Conservation (phyloP, 2,113 vertebrate genomes). For the Myiozetetes cayanensis region DNA sequence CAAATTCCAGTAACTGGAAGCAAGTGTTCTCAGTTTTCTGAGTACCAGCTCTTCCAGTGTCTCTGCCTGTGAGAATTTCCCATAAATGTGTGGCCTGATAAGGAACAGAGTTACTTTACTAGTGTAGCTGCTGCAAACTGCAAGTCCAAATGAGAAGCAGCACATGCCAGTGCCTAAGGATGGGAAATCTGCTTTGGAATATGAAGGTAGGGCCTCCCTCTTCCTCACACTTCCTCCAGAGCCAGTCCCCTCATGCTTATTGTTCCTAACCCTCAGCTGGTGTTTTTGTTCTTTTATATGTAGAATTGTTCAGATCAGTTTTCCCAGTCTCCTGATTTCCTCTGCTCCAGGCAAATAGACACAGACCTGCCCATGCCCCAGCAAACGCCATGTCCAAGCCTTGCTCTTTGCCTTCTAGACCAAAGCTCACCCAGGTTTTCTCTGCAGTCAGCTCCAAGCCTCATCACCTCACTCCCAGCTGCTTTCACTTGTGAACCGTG, state of each 20-base stretch:
- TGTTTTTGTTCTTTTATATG: not conserved
- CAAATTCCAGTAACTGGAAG: not conserved
- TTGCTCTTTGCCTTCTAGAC: not conserved
- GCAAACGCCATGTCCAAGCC: not conserved
- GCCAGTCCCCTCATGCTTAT: not conserved
- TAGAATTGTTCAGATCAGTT: not conserved
- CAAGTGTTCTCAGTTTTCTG: not conserved
- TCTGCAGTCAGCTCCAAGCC: no score
- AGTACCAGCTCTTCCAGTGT: not conserved
- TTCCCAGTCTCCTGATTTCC: not conserved
- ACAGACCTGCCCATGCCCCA: not conserved
- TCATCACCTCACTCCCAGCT: not conserved
- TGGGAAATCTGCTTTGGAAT: not conserved
- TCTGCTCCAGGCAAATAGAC: not conserved
- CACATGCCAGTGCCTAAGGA: accelerated
- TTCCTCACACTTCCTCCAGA: not conserved
- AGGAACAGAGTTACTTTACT: not conserved
- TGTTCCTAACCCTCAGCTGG: not conserved
- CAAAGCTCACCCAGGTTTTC: not conserved
- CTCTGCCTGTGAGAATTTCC: not conserved
- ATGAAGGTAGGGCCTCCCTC: not conserved
- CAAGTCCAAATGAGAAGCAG: not conserved
- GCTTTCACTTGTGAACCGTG: not conserved
- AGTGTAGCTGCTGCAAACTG: not conserved
- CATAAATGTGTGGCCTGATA: not conserved